Evolutionary conservation across 37 sponge, comb jelly and placozoan species (phyloP).

Genomic region (Beroe forskalii): DNA sequence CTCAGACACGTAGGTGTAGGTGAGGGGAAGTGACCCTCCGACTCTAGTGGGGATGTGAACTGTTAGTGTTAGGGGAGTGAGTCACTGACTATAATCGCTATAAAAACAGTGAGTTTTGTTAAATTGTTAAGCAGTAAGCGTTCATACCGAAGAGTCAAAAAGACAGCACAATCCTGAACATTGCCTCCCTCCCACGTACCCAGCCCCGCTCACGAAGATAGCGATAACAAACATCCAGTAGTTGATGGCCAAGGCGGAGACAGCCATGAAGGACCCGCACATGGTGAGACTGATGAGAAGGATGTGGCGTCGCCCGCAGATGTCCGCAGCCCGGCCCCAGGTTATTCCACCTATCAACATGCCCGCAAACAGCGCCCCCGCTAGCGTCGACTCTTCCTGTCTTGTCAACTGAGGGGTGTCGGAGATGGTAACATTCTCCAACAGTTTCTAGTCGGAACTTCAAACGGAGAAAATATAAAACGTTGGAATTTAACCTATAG

Average conservation of each 20-base stretch:
- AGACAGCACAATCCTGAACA: too few species aligned
- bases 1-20: constrained; percentile 66
- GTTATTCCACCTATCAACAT: constrained; percentile 87
- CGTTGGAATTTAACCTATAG: too few species aligned
- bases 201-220: constrained; percentile 82
- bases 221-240: constrained; percentile 73
- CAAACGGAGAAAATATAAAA: too few species aligned
- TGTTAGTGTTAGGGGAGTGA: too few species aligned
- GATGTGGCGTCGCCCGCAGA: constrained; percentile 73
- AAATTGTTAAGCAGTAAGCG: too few species aligned
- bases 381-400: not conserved
- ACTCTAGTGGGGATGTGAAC: constrained; percentile 34
- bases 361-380: constrained; percentile 51
- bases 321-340: constrained; percentile 83
- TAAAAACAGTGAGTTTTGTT: too few species aligned
- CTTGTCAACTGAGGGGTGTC: not conserved
- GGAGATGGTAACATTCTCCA: too few species aligned
- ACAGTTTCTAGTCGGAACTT: too few species aligned
- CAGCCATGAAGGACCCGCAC: constrained; percentile 74
- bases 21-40: constrained; percentile 66
- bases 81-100: too few species aligned
- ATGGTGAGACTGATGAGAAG: constrained; percentile 74
- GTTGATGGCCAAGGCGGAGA: constrained; percentile 75
- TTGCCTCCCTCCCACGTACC: constrained; percentile 77
- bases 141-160: too few species aligned